Evolutionary conservation across 2,113 vertebrate species (phyloP).

Genomic region (Amazona vittata): DNA sequence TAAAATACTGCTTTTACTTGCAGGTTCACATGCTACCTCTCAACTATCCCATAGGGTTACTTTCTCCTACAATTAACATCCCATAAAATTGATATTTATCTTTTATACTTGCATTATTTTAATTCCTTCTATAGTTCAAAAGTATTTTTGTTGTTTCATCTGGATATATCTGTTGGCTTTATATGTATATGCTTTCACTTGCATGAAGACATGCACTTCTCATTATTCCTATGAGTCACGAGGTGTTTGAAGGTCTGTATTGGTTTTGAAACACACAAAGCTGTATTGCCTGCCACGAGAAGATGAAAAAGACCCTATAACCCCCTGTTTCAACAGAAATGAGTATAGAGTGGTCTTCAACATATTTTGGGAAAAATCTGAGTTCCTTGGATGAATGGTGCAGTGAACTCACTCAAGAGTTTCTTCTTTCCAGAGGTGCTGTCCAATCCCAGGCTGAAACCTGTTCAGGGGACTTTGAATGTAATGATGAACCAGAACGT

Average conservation of each 20-base stretch:
- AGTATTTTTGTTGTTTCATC: background rate
- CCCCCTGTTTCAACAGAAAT: background rate
- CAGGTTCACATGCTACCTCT: background rate
- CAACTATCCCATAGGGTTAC: background rate
- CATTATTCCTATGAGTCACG: background rate
- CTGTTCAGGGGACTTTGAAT: background rate
- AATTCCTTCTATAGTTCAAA: background rate
- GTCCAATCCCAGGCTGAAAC: background rate
- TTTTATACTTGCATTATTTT: background rate
- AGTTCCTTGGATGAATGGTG: background rate
- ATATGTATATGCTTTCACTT: background rate
- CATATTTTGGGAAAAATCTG: background rate
- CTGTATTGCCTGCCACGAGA: background rate
- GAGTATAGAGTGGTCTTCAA: background rate
- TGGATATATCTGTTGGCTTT: background rate
- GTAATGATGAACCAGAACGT: slow-evolving; percentile 54
- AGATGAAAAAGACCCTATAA: background rate
- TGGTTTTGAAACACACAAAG: background rate
- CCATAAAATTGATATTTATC: background rate
- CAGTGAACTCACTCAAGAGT: background rate
- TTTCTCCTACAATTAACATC: background rate
- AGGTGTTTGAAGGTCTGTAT: background rate
- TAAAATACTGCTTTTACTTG: background rate
- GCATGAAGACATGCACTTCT: background rate
- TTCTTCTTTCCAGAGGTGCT: slow-evolving; percentile 10